A percentile compares a stretch with the other conserved stretches of the same genome.
phyloP scores from a whole-genome alignment of 53 echinoderm and acorn worm species.

The Actinopyga echinites region DNA sequence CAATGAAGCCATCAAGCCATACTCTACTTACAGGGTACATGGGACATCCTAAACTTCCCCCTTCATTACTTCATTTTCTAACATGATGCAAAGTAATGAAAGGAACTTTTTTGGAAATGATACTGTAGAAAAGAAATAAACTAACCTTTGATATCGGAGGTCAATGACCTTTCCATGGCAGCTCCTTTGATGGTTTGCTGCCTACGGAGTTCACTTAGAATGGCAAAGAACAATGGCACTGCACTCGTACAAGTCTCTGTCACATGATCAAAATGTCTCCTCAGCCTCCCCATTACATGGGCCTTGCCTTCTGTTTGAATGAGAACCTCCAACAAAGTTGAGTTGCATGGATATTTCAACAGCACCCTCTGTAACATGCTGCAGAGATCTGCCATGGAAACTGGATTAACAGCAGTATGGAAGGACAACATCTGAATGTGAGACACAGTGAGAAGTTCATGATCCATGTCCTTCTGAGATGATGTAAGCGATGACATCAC shows the following conservation, averaged over 20 bases:
- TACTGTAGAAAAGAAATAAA: neutral
- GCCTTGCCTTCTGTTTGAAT: conserved; percentile 72
- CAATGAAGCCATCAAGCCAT: too few species aligned
- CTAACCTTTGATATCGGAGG: neutral
- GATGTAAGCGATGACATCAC: conserved; percentile 5
- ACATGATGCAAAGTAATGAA: too few species aligned
- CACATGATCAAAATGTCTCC: conserved; percentile 80
- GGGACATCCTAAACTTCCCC: too few species aligned
- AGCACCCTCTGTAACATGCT: conserved; percentile 77
- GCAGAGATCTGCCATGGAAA: conserved; percentile 63
- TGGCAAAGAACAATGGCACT: conserved; percentile 76
- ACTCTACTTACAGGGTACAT: too few species aligned
- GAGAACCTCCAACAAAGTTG: conserved; percentile 68
- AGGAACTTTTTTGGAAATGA: too few species aligned
- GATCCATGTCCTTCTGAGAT: conserved; percentile 58
- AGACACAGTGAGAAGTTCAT: conserved; percentile 61
- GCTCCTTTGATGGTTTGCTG: conserved; percentile 43
- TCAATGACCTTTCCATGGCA: neutral
- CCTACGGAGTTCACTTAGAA: conserved; percentile 72
- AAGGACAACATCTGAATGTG: conserved; percentile 67
- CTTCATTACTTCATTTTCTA: too few species aligned
- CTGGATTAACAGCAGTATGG: conserved; percentile 65
- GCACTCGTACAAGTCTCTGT: conserved; percentile 51
- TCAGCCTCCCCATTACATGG: conserved; percentile 80
- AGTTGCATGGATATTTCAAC: conserved; percentile 61